These are phyloP conservation scores for Lobophora halterata DNA, from an alignment of 2,888 invertebrate genomes.

Conservation along the genomic window DNA sequence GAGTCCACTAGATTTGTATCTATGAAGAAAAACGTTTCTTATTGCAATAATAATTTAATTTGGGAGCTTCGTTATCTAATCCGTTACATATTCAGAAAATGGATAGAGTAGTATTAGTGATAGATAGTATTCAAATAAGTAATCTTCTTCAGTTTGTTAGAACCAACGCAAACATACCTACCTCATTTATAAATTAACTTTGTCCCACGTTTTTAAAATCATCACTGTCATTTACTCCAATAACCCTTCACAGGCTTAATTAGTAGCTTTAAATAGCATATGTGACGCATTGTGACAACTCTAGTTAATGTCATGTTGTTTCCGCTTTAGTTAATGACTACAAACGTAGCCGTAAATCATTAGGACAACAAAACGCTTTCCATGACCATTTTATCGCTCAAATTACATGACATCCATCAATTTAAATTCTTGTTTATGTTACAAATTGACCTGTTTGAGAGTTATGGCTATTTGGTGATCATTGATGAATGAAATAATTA, in stretches of 20 bases:
- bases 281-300: slow-evolving; percentile 18
- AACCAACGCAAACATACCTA: too few relatives aligned
- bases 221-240: not conserved
- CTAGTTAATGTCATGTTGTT: slow-evolving; percentile 27
- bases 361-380: slow-evolving; percentile 25
- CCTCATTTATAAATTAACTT: too few relatives aligned
- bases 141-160: too few relatives aligned
- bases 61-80: too few relatives aligned
- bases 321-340: slow-evolving; percentile 16
- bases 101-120: too few relatives aligned
- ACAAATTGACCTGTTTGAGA: slow-evolving; percentile 1
- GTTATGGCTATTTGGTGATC: not conserved
- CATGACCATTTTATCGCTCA: slow-evolving; percentile 36
- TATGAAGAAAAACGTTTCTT: too few relatives aligned
- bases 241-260: not conserved
- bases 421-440: slow-evolving; percentile 3
- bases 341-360: slow-evolving; percentile 32
- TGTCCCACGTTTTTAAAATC: too few relatives aligned
- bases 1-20: too few relatives aligned
- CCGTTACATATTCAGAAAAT: too few relatives aligned
- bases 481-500: too few relatives aligned
- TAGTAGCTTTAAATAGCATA: slow-evolving; percentile 6
- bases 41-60: too few relatives aligned
- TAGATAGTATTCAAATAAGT: too few relatives aligned
- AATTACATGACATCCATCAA: slow-evolving; percentile 21